Evolutionary conservation across 2,113 vertebrate species (phyloP).

Genomic region (Climacteris rufus): DNA sequence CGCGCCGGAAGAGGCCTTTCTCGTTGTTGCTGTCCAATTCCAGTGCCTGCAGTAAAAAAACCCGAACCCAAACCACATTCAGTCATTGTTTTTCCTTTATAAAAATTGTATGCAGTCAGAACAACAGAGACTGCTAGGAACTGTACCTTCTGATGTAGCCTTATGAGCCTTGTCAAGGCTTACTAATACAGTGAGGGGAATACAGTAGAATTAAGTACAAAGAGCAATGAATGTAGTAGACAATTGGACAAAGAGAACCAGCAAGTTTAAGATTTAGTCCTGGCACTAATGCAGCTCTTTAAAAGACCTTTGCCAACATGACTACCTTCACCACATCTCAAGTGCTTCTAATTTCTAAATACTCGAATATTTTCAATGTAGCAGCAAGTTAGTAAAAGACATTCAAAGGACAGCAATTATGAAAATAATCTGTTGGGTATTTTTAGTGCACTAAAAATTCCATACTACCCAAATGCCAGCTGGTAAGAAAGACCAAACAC

Average conservation of each 20-base stretch:
- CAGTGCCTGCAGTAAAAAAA: slow-evolving; percentile 76
- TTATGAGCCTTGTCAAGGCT: neutral
- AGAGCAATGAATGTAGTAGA: neutral
- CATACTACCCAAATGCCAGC: neutral
- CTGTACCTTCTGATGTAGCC: neutral
- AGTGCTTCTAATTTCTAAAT: neutral
- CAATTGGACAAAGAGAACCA: neutral
- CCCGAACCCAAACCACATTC: neutral
- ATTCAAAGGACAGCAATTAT: neutral
- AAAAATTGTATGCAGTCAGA: neutral
- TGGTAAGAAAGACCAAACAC: neutral
- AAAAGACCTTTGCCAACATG: neutral
- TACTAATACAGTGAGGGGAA: neutral
- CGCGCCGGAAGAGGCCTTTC: slow-evolving; percentile 93
- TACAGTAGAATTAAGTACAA: neutral
- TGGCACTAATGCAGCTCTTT: neutral
- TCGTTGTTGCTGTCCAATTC: slow-evolving; percentile 87
- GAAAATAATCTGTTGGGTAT: neutral
- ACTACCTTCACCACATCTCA: neutral
- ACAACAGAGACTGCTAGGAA: neutral
- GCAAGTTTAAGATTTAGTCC: neutral
- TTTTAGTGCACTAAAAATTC: neutral
- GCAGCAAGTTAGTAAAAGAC: neutral
- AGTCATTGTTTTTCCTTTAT: neutral
- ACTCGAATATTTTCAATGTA: neutral